These are phyloP conservation scores for Ephialtes manifestator DNA, from an alignment of 2,888 invertebrate species.

Conservation along the genomic window DNA sequence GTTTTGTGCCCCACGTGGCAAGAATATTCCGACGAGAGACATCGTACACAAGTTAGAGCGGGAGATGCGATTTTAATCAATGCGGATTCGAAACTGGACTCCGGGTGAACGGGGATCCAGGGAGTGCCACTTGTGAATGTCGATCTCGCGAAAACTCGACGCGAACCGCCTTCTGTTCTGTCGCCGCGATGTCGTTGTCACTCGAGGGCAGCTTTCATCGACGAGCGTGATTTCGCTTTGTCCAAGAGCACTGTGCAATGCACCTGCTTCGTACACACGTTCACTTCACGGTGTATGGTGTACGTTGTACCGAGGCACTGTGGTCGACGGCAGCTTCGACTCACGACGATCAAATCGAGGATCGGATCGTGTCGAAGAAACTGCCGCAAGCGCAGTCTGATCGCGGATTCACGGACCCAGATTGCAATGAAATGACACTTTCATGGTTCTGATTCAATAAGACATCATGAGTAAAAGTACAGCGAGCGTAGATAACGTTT, in stretches of 20 bases:
- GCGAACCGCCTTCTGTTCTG: conserved; percentile 24
- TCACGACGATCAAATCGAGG: conserved; percentile 55
- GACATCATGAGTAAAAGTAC: conserved; percentile 24
- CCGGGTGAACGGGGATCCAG: conserved; percentile 14
- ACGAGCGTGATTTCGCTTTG: conserved; percentile 67
- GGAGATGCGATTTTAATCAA: conserved; percentile 54
- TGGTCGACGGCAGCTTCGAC: conserved; percentile 14
- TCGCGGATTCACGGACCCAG: conserved; percentile 43
- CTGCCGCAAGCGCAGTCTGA: conserved; percentile 34
- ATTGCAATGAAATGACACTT: conserved; percentile 61
- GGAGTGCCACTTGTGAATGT: conserved; percentile 63
- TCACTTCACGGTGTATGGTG: conserved; percentile 27
- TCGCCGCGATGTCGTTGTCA: background rate
- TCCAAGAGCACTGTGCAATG: conserved; percentile 42
- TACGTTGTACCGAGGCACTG: conserved; percentile 8
- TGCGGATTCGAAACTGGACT: conserved; percentile 38
- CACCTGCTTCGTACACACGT: conserved; percentile 61
- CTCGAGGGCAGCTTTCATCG: conserved; percentile 66
- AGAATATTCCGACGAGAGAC: conserved; percentile 9
- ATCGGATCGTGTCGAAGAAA: conserved; percentile 9
- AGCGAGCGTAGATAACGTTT: conserved; percentile 30
- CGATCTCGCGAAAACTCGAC: conserved; percentile 53
- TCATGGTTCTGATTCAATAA: conserved; percentile 22
- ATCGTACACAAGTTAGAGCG: background rate
- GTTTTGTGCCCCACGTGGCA: background rate